These are phyloP conservation scores for Charanyca ferruginea DNA, from an alignment of 2,888 invertebrate genomes.

Conservation along the genomic window DNA sequence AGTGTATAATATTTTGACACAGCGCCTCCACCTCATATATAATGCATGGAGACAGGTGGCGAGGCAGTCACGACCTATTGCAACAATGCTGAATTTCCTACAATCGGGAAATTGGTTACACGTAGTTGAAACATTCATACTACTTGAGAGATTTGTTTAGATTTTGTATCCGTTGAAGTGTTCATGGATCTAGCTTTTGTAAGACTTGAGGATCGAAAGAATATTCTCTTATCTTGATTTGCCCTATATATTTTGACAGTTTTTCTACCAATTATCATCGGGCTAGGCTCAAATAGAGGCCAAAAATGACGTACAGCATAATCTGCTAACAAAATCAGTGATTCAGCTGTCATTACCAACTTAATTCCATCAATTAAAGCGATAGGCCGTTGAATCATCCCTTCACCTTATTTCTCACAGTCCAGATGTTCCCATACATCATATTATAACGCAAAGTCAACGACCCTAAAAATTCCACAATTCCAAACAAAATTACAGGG, in stretches of 20 bases:
- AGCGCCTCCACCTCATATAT: conserved; percentile 70
- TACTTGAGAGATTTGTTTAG: conserved; percentile 17
- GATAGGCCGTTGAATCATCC: conserved; percentile 50
- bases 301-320: too few species aligned
- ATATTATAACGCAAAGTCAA: conserved; percentile 80
- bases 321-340: conserved; percentile 23
- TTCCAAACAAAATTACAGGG: conserved; percentile 89
- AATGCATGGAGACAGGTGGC: conserved; percentile 68
- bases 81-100: conserved; percentile 58
- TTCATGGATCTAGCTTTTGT: not conserved
- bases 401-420: conserved; percentile 68
- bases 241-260: too few species aligned
- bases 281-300: too few species aligned
- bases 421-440: conserved; percentile 88
- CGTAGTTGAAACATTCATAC: conserved; percentile 46
- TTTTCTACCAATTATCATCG: too few species aligned
- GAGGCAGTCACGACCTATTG: conserved; percentile 50
- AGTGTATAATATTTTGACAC: conserved; percentile 51
- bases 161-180: not conserved
- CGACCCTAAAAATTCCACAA: conserved; percentile 86
- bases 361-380: conserved; percentile 45
- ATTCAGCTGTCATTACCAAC: conserved; percentile 20
- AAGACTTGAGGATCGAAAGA: not conserved
- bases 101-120: conserved; percentile 58
- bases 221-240: too few species aligned